Conservation (phyloP, 1,140 invertebrate species). For the Saccostrea cuccullata region DNA sequence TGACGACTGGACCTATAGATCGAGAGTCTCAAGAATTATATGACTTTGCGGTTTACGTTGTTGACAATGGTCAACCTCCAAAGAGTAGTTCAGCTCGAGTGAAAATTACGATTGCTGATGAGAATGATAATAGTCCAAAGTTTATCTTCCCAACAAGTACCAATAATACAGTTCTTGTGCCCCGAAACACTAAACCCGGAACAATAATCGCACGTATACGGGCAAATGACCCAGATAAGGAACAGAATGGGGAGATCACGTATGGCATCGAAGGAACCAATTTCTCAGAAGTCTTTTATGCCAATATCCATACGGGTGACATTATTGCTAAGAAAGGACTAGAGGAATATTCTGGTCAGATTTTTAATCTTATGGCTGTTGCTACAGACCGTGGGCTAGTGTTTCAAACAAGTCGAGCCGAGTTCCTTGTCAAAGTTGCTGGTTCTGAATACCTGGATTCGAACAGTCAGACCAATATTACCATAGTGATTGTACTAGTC, state of each 20-base stretch:
- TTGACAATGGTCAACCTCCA: slow-evolving; percentile 92
- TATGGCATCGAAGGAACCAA: slow-evolving; percentile 72
- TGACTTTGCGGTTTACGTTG: slow-evolving; percentile 90
- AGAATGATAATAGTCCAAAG: slow-evolving; percentile 85
- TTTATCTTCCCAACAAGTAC: slow-evolving; percentile 61
- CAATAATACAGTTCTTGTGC: slow-evolving; percentile 60
- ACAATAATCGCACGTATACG: slow-evolving; percentile 58
- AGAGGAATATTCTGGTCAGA: slow-evolving; percentile 47
- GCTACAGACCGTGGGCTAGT: slow-evolving; percentile 62
- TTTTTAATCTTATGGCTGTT: slow-evolving; percentile 58
- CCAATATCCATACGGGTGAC: slow-evolving; percentile 90
- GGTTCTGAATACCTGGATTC: not conserved
- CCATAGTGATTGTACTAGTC: slow-evolving; percentile 52
- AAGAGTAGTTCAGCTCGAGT: slow-evolving; percentile 90
- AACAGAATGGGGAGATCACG: slow-evolving; percentile 58
- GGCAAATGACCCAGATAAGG: slow-evolving; percentile 61
- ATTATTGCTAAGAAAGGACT: slow-evolving; percentile 83
- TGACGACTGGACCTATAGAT: slow-evolving; percentile 86
- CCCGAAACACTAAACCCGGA: slow-evolving; percentile 56
- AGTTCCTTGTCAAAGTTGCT: slow-evolving; percentile 42
- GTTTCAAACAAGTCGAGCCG: slow-evolving; percentile 52
- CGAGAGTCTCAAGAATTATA: slow-evolving; percentile 89
- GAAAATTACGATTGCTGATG: slow-evolving; percentile 87
- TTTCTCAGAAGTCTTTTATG: slow-evolving; percentile 87
- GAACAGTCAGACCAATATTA: slow-evolving; percentile 44